These are phyloP conservation scores for Heterodera carotae DNA, from an alignment of 1,140 invertebrate genomes.

Conservation along the genomic window DNA sequence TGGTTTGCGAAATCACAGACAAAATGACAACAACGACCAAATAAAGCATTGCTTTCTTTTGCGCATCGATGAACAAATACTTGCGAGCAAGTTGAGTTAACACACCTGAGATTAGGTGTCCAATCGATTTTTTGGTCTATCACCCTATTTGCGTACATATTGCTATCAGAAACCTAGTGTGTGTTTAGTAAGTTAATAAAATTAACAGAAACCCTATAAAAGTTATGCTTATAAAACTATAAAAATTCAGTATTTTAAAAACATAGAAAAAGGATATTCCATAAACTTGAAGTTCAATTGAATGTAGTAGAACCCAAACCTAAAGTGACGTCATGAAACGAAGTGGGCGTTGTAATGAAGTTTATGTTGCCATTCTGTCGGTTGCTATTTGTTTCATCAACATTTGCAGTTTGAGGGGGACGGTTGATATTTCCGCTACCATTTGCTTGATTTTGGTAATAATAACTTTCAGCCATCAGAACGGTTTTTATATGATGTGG, in stretches of 20 bases:
- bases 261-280: no score
- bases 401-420: not conserved
- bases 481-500: no score
- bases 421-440: not conserved
- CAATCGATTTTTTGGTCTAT: not conserved
- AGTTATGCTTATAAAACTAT: no score
- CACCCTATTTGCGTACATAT: no score
- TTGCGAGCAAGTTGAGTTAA: constrained; percentile 49
- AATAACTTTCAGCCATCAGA: no score
- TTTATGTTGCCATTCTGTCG: not conserved
- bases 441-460: constrained; percentile 9
- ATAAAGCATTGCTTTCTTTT: constrained; percentile 53
- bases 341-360: not conserved
- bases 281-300: no score
- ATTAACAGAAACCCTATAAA: no score
- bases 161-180: no score
- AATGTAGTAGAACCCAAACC: no score
- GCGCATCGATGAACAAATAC: constrained; percentile 41
- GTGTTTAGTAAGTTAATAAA: no score
- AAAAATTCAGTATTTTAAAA: no score
- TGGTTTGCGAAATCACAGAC: constrained; percentile 45
- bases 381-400: not conserved
- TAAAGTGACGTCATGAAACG: not conserved
- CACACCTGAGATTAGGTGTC: constrained; percentile 27
- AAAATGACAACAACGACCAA: constrained; percentile 33